Evolutionary conservation across 2,113 vertebrate species (phyloP).

Genomic region (Mormoops blainvillei): DNA sequence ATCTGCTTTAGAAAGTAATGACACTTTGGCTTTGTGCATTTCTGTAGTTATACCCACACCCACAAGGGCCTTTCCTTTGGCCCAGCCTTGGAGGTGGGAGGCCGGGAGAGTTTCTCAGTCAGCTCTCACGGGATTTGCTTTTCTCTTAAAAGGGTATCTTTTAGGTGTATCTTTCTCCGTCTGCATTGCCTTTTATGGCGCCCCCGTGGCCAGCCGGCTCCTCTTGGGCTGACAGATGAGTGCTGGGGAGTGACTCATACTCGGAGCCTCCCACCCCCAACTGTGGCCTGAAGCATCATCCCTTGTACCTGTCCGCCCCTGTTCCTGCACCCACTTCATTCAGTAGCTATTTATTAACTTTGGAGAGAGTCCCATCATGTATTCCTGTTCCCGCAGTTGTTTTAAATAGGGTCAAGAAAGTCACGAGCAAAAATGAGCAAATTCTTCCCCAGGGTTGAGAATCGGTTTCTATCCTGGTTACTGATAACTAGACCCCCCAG

Average conservation of each 20-base stretch:
- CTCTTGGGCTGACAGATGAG: neutral
- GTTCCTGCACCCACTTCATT: neutral
- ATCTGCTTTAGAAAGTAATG: neutral
- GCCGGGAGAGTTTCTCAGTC: neutral
- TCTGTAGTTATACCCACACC: neutral
- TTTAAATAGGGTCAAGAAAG: neutral
- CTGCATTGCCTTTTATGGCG: conserved; percentile 67
- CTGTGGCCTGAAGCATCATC: neutral
- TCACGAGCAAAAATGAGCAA: neutral
- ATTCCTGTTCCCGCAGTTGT: neutral
- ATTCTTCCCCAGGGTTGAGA: neutral
- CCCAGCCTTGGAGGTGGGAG: neutral
- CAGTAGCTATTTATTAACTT: neutral
- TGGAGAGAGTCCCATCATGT: neutral
- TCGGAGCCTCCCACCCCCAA: neutral
- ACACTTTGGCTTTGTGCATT: neutral
- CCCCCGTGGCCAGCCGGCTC: neutral
- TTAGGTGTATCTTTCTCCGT: neutral
- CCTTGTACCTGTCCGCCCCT: neutral
- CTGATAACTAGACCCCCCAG: neutral
- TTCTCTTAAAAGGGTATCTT: conserved; percentile 52
- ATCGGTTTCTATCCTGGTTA: neutral
- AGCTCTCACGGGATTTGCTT: neutral
- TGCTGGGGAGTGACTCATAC: neutral
- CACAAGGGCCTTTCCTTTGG: neutral